A percentile compares a stretch with the other conserved stretches of the same genome.
phyloP scores from a whole-genome alignment of 2,888 invertebrate genomes.

The Andrena hattorfiana region DNA sequence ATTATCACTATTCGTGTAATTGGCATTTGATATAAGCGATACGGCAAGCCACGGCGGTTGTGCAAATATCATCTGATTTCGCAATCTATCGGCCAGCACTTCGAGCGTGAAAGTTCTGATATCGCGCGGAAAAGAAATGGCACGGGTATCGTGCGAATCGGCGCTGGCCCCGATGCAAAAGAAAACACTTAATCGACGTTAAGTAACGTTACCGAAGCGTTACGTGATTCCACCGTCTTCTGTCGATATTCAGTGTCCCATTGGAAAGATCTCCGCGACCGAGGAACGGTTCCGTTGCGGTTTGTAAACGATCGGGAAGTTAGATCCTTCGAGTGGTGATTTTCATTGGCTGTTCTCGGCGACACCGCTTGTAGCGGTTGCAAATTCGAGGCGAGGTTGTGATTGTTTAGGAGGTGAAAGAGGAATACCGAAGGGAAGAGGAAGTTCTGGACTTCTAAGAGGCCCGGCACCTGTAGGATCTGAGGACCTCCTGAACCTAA shows the following conservation, averaged over 20 bases:
- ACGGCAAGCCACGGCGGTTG: slow-evolving; percentile 10
- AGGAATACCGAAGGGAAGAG: no score
- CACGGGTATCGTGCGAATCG: slow-evolving; percentile 29
- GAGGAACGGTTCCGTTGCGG: background rate
- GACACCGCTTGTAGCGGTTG: no score
- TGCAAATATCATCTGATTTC: slow-evolving; percentile 57
- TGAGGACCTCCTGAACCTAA: no score
- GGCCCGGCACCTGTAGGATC: no score
- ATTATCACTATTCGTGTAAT: slow-evolving; percentile 1
- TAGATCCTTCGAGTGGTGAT: no score
- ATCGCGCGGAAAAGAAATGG: slow-evolving; percentile 47
- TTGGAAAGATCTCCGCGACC: background rate
- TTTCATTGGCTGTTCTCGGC: no score
- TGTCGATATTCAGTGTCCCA: background rate
- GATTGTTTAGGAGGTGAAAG: no score
- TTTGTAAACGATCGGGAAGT: background rate
- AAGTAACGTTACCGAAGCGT: slow-evolving; percentile 32
- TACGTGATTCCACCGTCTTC: slow-evolving; percentile 17
- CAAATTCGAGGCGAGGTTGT: no score
- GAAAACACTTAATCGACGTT: slow-evolving; percentile 29
- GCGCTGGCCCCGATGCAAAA: slow-evolving; percentile 4
- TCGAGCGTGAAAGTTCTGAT: slow-evolving; percentile 62
- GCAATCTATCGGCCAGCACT: slow-evolving; percentile 37
- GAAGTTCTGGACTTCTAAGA: no score
- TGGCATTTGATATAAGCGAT: background rate